Conservation (phyloP, 2,797 vertebrate genomes). For the Danio albolineatus region DNA sequence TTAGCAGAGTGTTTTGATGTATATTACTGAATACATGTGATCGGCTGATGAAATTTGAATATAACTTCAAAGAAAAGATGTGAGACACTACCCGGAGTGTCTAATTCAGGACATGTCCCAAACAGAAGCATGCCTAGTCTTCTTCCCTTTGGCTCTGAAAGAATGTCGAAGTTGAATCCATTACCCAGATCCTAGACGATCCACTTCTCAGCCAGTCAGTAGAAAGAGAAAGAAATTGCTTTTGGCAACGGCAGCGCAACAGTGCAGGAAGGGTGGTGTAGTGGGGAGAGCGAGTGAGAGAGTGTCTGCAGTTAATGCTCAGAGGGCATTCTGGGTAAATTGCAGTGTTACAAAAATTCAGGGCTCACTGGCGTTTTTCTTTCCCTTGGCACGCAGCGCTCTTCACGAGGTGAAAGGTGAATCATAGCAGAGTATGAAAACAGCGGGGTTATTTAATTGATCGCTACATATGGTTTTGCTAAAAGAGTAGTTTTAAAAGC, state of each 20-base stretch:
- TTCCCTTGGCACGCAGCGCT: slow-evolving; percentile 15
- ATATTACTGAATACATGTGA: background rate
- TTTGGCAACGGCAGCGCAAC: slow-evolving; percentile 40
- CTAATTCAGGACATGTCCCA: background rate
- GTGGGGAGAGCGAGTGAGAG: background rate
- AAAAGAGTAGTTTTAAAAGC: slow-evolving; percentile 52
- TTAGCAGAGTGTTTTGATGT: too few relatives aligned
- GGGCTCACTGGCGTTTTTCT: slow-evolving; percentile 31
- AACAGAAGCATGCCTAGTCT: slow-evolving; percentile 15
- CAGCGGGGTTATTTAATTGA: slow-evolving; percentile 38
- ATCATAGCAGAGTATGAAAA: slow-evolving; percentile 36
- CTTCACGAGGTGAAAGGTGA: slow-evolving; percentile 13
- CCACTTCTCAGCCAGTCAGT: slow-evolving; percentile 35
- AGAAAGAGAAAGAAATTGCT: slow-evolving; percentile 32
- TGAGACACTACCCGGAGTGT: background rate
- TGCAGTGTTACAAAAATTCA: slow-evolving; percentile 40
- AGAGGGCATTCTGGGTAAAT: slow-evolving; percentile 48
- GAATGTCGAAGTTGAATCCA: slow-evolving; percentile 35
- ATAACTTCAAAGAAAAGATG: background rate
- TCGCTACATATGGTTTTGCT: slow-evolving; percentile 44
- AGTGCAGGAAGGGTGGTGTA: slow-evolving; percentile 37
- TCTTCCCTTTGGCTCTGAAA: slow-evolving; percentile 15
- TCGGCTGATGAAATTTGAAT: background rate
- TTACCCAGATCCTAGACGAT: slow-evolving; percentile 31
- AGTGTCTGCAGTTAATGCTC: slow-evolving; percentile 39